phyloP scores from a whole-genome alignment of 2,797 vertebrate genomes.

The Pangasius larnaudii region DNA sequence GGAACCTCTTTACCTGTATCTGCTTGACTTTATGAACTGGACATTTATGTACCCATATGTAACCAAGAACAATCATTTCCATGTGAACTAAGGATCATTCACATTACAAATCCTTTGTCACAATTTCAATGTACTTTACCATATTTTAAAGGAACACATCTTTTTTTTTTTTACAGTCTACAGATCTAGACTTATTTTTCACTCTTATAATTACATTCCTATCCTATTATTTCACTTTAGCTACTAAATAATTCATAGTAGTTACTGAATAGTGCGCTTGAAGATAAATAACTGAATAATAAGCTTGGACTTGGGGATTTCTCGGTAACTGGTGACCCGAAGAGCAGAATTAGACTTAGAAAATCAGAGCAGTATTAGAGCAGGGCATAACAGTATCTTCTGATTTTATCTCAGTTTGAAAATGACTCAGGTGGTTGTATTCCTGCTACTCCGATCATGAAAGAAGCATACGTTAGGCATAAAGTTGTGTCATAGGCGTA shows the following conservation, averaged over 20 bases:
- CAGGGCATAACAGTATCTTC: neutral
- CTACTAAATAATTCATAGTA: neutral
- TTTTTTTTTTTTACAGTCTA: neutral
- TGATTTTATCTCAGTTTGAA: neutral
- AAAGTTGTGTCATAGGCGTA: neutral
- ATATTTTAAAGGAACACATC: neutral
- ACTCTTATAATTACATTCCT: neutral
- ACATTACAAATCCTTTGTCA: neutral
- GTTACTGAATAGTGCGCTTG: neutral
- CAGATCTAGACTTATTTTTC: neutral
- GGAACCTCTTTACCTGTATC: neutral
- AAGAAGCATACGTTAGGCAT: neutral
- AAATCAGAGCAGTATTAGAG: neutral
- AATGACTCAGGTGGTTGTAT: neutral
- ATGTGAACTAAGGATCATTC: neutral
- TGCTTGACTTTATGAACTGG: neutral
- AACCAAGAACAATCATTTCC: neutral
- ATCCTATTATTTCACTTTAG: neutral
- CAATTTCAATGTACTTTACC: neutral
- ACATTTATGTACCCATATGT: neutral
- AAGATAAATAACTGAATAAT: neutral
- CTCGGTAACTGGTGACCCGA: neutral
- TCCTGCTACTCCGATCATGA: neutral
- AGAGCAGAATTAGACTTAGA: neutral
- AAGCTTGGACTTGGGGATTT: neutral